Base-by-base conservation (phyloP, 2,888 invertebrate genomes). In the Drosophila greeni region DNA sequence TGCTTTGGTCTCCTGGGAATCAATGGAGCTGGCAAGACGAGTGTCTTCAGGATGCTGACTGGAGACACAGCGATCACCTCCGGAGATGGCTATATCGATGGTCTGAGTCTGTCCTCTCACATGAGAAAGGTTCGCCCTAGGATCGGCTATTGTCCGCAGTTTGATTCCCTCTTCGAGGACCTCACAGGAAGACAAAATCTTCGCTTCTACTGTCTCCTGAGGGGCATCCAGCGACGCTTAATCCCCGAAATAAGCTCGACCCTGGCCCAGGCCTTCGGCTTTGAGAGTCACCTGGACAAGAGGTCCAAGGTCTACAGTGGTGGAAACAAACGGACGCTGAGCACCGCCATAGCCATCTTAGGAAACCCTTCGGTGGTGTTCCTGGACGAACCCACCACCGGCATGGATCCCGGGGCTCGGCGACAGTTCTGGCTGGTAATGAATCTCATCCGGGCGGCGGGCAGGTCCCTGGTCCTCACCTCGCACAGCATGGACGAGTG, bases 401-500 rank as follows among this genome's bases (percentile, higher is more conserved):
- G 91, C 87, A 88, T 86, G 75, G 85, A 84, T 73, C 85, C 84
- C 4, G 73, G 59, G 1, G 77, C 78, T 0, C 92, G 94, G 83
- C 90, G 95, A 64, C 92, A 93, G 61, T 91, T 96, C 16, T 96
- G 95, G 95, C 90, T 93, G 73, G 92, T 92, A 0, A 90, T 95
- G 16, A 90, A 91, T 58, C 90, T 91, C 53, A 91, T 93, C 33
- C 90, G 94, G 43, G 91, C 92, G 51, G 89, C 91, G 5, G 95
- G 95, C 0, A 91, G 91, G 79, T 93, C 94, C 64, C 91, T 95
- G 55, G 90, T 96, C 62, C 90, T 95, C 65, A 96, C 95, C 20
- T 95, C 95, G 37, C 94, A 95, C 88, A 94, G 94, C 86, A 94
- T 95, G 94, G 93, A 93, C 86, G 95, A 95, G 88, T 94, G 94